phyloP scores from a whole-genome alignment of 2,888 invertebrate genomes.

The Aphodius sticticus region DNA sequence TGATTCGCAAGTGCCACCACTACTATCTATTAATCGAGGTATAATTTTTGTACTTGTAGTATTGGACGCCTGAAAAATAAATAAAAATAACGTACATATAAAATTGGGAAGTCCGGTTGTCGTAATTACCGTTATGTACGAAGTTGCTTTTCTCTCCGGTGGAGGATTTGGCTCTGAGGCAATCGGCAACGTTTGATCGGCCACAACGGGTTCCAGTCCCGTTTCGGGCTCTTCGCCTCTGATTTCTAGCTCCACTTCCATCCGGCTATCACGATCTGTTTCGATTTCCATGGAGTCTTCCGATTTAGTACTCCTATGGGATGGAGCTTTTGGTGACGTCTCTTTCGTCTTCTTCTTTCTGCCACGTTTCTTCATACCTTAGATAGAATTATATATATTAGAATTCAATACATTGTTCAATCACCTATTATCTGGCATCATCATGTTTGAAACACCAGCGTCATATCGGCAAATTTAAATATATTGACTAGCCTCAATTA shows the following conservation, averaged over 20 bases:
- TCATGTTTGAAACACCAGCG: too few species aligned
- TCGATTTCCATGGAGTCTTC: conserved; percentile 31
- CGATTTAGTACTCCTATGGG: conserved; percentile 28
- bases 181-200: conserved; percentile 62
- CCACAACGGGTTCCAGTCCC: conserved; percentile 65
- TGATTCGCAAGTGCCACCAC: conserved; percentile 63
- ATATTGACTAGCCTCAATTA: too few species aligned
- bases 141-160: conserved; percentile 67
- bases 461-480: too few species aligned
- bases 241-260: conserved; percentile 55
- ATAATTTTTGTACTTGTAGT: conserved; percentile 66
- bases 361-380: conserved; percentile 54
- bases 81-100: conserved; percentile 15
- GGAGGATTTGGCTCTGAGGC: conserved; percentile 61
- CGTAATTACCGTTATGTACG: conserved; percentile 66
- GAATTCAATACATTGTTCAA: not conserved
- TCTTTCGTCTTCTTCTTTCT: conserved; percentile 58
- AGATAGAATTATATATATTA: conserved; percentile 16
- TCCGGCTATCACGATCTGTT: conserved; percentile 37
- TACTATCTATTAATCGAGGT: conserved; percentile 69
- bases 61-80: conserved; percentile 52
- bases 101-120: not conserved
- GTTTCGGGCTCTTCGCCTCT: conserved; percentile 63
- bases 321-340: conserved; percentile 43
- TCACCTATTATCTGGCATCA: too few species aligned